These are phyloP conservation scores for Hirtodrosophila cameraria DNA, from an alignment of 2,888 invertebrate genomes.

Conservation along the genomic window DNA sequence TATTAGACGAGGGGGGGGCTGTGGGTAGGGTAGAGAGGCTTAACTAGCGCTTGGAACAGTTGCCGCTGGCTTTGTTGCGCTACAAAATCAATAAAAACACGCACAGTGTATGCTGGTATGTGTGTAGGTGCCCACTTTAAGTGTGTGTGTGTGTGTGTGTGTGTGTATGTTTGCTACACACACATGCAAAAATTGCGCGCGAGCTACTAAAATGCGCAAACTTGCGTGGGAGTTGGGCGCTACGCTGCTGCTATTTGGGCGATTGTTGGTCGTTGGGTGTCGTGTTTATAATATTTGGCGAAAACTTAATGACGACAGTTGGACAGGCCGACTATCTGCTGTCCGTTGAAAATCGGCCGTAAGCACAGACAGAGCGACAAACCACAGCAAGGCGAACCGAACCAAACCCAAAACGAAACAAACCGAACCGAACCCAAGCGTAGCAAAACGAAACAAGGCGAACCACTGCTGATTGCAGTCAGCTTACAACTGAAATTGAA, in stretches of 20 bases:
- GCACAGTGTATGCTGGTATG: conserved; percentile 24
- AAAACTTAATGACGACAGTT: conserved; percentile 42
- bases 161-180: conserved; percentile 19
- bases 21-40: neutral
- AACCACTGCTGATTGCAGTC: conserved; percentile 83
- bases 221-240: conserved; percentile 28
- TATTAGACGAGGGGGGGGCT: conserved; percentile 9
- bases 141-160: conserved; percentile 6
- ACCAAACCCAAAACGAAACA: conserved; percentile 22
- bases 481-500: conserved; percentile 83
- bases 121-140: conserved; percentile 3
- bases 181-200: conserved; percentile 59
- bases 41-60: conserved; percentile 36
- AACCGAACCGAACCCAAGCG: conserved; percentile 29
- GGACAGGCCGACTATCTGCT: conserved; percentile 16
- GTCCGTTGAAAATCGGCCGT: conserved; percentile 35
- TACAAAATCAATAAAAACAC: conserved; percentile 70
- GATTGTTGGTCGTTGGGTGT: neutral
- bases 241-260: too few species aligned
- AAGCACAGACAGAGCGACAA: conserved; percentile 12
- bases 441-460: conserved; percentile 58
- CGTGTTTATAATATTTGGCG: conserved; percentile 41
- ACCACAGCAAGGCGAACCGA: conserved; percentile 31
- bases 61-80: conserved; percentile 40
- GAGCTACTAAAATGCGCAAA: conserved; percentile 34